A percentile compares a stretch with the other conserved stretches of the same genome.
Evolutionary conservation across 2,113 vertebrate species (phyloP).

Genomic region (Tachysurus fulvidraco): DNA sequence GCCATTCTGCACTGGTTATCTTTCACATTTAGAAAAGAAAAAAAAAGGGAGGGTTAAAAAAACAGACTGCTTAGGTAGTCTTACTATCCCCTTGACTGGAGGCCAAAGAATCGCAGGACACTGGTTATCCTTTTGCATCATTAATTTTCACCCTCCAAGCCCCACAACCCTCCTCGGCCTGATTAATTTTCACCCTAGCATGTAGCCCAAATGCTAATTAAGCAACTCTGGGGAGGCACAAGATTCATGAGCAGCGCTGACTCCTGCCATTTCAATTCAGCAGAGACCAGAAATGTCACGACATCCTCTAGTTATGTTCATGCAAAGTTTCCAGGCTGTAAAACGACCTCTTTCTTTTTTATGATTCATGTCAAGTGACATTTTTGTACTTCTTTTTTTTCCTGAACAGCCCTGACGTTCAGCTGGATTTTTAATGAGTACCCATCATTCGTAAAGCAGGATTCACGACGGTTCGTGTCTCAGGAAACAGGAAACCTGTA

Average conservation of each 20-base stretch:
- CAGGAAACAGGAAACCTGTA: slow-evolving; percentile 96
- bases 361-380: slow-evolving; percentile 36
- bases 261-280: slow-evolving; percentile 50
- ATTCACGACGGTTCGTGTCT: slow-evolving; percentile 90
- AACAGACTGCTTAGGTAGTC: slow-evolving; percentile 26
- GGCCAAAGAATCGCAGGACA: slow-evolving; percentile 56
- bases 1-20: neutral
- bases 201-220: slow-evolving; percentile 58
- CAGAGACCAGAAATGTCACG: slow-evolving; percentile 53
- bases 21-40: neutral
- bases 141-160: slow-evolving; percentile 57
- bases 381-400: slow-evolving; percentile 21
- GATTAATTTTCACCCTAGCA: slow-evolving; percentile 63
- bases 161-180: slow-evolving; percentile 50
- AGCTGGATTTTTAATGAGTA: slow-evolving; percentile 98
- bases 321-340: slow-evolving; percentile 50
- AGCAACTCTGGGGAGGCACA: slow-evolving; percentile 42
- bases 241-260: slow-evolving; percentile 48
- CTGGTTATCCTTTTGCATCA: slow-evolving; percentile 50
- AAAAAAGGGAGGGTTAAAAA: neutral
- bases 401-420: slow-evolving; percentile 84
- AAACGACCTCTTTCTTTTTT: slow-evolving; percentile 43
- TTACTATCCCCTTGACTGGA: slow-evolving; percentile 44
- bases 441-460: slow-evolving; percentile 88
- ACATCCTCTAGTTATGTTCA: slow-evolving; percentile 50